phyloP scores from a whole-genome alignment of 2,797 vertebrate genomes.

The Aldrovandia affinis region DNA sequence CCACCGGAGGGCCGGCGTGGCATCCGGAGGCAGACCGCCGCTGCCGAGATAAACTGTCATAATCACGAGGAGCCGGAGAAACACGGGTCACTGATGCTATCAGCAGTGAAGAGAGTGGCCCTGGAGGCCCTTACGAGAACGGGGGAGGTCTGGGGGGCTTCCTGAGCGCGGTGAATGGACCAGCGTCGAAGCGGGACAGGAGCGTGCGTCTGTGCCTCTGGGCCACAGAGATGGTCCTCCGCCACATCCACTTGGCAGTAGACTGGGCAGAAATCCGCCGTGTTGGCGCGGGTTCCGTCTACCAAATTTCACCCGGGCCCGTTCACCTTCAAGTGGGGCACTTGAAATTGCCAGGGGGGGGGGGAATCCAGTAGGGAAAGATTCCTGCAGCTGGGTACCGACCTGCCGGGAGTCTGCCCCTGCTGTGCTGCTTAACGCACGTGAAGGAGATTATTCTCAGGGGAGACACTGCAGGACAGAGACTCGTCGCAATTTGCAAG shows the following conservation, averaged over 20 bases:
- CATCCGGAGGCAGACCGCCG: conserved; percentile 53
- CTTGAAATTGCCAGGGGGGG: not conserved
- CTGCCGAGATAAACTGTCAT: conserved; percentile 62
- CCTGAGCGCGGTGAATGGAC: not conserved
- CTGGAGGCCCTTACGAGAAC: not conserved
- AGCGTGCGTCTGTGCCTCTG: not conserved
- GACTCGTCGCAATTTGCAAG: too few species aligned
- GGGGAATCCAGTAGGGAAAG: not conserved
- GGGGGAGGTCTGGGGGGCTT: not conserved
- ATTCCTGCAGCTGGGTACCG: not conserved
- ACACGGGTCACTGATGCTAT: conserved; percentile 68
- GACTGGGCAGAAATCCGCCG: not conserved
- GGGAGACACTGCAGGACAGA: not conserved
- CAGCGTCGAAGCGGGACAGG: not conserved
- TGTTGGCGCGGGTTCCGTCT: not conserved
- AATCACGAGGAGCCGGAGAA: conserved; percentile 63
- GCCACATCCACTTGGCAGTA: not conserved
- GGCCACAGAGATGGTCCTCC: not conserved
- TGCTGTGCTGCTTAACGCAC: not conserved
- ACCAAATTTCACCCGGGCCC: not conserved
- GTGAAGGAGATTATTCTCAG: not conserved
- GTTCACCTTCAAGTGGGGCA: not conserved
- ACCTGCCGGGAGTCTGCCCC: not conserved
- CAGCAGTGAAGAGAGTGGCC: conserved; percentile 56
- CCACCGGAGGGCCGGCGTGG: conserved; percentile 49